Evolutionary conservation across 2,113 vertebrate species (phyloP).

Genomic region (Myotis yumanensis): DNA sequence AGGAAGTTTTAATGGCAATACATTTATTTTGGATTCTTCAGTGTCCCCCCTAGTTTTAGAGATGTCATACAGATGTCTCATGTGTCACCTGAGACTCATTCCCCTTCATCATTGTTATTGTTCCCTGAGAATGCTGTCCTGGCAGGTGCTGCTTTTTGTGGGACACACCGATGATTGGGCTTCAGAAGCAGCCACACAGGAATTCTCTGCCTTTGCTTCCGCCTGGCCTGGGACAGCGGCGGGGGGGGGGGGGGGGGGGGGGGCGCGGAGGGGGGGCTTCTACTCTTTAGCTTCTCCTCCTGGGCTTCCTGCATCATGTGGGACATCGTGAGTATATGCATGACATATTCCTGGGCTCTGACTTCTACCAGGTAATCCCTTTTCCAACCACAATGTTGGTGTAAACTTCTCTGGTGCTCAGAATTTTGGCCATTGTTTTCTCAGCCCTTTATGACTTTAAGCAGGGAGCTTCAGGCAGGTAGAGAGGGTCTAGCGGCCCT

Average conservation of each 20-base stretch:
- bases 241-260: too few relatives aligned
- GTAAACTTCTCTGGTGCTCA: background rate
- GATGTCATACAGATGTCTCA: background rate
- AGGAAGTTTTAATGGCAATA: background rate
- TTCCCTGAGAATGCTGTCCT: background rate
- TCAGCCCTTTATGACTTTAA: background rate
- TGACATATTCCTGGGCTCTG: background rate
- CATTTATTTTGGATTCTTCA: background rate
- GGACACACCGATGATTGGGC: too few relatives aligned
- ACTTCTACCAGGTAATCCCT: background rate
- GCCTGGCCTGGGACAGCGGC: rapidly evolving
- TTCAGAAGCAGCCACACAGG: too few relatives aligned
- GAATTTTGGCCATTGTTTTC: background rate
- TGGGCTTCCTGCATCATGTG: background rate
- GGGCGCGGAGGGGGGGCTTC: background rate
- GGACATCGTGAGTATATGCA: background rate
- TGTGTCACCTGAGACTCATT: background rate
- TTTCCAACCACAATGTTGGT: background rate
- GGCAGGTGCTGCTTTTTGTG: background rate
- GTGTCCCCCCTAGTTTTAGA: background rate
- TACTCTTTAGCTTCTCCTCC: background rate
- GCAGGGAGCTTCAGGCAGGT: background rate
- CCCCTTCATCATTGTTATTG: too few relatives aligned
- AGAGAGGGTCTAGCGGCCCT: background rate
- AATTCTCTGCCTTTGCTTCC: background rate